Percentiles rank a stretch among this genome's conserved stretches.
Conservation (phyloP, 2,113 vertebrate species). For the Notechis scutatus region DNA sequence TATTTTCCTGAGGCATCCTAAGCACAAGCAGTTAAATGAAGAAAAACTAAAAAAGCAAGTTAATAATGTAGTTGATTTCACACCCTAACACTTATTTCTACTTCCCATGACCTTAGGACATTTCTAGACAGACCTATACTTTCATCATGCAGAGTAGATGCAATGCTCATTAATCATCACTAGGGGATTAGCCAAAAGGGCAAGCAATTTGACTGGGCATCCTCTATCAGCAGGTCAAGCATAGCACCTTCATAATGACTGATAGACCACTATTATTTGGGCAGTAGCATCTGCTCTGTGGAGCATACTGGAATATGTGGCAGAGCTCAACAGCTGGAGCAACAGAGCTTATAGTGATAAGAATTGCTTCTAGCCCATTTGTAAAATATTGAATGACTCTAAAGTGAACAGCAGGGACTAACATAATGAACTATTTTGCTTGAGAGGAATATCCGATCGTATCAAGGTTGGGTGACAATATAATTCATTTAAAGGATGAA, state of each 20-base stretch:
- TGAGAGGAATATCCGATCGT: not conserved
- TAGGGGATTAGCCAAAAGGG: conserved; percentile 6
- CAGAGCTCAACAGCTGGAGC: not conserved
- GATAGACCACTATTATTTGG: not conserved
- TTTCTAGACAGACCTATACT: not conserved
- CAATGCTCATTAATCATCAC: not conserved
- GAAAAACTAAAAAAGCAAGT: not conserved
- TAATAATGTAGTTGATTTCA: conserved; percentile 13
- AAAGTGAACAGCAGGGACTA: not conserved
- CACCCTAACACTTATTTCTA: conserved; percentile 11
- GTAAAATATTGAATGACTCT: not conserved
- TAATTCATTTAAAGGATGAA: not conserved
- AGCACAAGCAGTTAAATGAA: not conserved
- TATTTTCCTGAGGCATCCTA: not conserved
- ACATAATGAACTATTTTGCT: not conserved
- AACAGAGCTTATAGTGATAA: not conserved
- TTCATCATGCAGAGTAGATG: not conserved
- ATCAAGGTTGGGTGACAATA: not conserved
- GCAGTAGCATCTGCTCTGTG: not conserved
- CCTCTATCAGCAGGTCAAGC: not conserved
- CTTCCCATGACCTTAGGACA: not conserved
- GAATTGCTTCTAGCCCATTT: not conserved
- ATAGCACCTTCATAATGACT: not conserved
- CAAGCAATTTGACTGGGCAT: not conserved
- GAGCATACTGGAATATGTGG: not conserved